These are phyloP conservation scores for Engraulis encrasicolus DNA, from an alignment of 2,113 vertebrate genomes.

Conservation along the genomic window DNA sequence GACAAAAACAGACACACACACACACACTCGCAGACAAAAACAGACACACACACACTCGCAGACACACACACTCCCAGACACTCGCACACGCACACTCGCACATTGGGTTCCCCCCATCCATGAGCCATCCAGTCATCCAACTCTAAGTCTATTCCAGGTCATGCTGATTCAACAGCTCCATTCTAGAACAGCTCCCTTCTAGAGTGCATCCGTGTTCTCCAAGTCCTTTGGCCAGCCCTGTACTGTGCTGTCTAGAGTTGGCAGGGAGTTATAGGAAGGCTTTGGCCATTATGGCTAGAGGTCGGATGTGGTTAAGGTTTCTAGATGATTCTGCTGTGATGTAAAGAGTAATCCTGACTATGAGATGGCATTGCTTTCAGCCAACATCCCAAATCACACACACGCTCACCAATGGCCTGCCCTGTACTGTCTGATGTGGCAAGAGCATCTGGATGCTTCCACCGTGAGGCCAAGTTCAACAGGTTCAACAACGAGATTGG, in stretches of 20 bases:
- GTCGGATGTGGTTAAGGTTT: neutral
- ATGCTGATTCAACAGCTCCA: conserved; percentile 16
- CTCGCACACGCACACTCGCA: conserved; percentile 22
- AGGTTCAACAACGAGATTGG: too few species aligned
- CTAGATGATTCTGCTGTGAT: neutral
- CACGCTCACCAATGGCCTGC: too few species aligned
- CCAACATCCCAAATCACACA: neutral
- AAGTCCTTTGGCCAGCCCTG: too few species aligned
- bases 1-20: too few species aligned
- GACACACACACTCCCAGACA: conserved; percentile 19
- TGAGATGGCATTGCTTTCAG: neutral
- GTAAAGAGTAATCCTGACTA: neutral
- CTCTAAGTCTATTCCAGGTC: conserved; percentile 12
- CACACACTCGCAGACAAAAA: too few species aligned
- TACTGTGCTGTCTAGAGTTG: neutral
- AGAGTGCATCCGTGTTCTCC: neutral
- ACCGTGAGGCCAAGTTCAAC: too few species aligned
- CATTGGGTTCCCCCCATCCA: neutral
- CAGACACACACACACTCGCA: neutral
- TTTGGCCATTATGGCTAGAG: neutral
- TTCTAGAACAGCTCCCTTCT: neutral
- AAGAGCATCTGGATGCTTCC: too few species aligned
- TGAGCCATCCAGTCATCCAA: neutral
- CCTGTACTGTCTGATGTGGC: too few species aligned
- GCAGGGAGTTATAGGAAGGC: neutral